phyloP scores from a whole-genome alignment of 2,888 invertebrate genomes.

The Drosophila neutralis region DNA sequence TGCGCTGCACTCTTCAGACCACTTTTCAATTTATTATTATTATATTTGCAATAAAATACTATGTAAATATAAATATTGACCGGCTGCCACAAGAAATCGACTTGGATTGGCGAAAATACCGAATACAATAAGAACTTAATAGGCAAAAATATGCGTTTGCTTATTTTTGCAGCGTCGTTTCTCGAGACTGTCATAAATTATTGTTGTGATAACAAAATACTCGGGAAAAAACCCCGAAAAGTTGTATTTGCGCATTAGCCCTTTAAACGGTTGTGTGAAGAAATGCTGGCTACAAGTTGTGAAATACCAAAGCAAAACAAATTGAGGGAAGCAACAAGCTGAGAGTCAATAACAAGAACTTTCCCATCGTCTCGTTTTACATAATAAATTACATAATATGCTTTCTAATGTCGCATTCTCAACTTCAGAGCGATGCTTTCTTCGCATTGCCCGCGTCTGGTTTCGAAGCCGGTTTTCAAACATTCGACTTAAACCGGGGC shows the following conservation, averaged over 20 bases:
- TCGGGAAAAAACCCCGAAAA: slow-evolving; percentile 19
- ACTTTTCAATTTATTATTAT: neutral
- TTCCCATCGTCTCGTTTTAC: slow-evolving; percentile 71
- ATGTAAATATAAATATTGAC: neutral
- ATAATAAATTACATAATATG: slow-evolving; percentile 76
- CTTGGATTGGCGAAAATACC: slow-evolving; percentile 23
- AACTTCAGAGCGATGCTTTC: slow-evolving; percentile 58
- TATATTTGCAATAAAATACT: no score
- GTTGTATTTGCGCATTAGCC: slow-evolving; percentile 69
- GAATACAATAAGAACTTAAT: slow-evolving; percentile 22
- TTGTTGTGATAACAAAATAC: slow-evolving; percentile 43
- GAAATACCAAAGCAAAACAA: slow-evolving; percentile 59
- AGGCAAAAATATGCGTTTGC: slow-evolving; percentile 15
- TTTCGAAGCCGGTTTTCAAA: slow-evolving; percentile 48
- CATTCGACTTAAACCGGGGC: slow-evolving; percentile 14
- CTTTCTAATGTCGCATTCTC: slow-evolving; percentile 74
- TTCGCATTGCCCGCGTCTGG: slow-evolving; percentile 48
- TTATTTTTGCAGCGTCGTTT: slow-evolving; percentile 36
- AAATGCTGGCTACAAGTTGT: slow-evolving; percentile 59
- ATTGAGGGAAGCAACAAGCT: neutral
- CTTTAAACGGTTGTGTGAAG: slow-evolving; percentile 25
- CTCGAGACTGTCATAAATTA: slow-evolving; percentile 24
- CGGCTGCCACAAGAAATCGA: neutral
- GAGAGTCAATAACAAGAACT: slow-evolving; percentile 54
- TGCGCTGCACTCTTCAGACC: neutral